Base-by-base conservation (phyloP, 2,113 vertebrate species). In the Anthoscopus minutus region DNA sequence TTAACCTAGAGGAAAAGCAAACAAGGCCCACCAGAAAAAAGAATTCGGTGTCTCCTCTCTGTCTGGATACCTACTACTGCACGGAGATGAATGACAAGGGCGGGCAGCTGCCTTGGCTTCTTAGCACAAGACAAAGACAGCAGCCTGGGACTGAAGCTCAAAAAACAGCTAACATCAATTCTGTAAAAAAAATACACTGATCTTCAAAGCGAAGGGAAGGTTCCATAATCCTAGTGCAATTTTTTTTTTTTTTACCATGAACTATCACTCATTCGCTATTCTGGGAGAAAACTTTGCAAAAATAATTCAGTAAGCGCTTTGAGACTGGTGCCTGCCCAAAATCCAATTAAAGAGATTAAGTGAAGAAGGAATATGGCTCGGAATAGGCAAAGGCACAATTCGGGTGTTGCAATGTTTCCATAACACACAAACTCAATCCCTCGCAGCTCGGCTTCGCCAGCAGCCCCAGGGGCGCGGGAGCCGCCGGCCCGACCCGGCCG, bases 61-160 rank as follows among this genome's bases (percentile, higher is more conserved):
- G 30, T 47, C 56, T 19, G 48, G 23, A 77, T 42, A 62, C 21
- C 15, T 35, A 21, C 9, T 60, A 3, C 31, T 24, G 14, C 5
- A 30, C 0, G 1, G 56, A 64, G 42, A 51, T 0, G 0, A 19
- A 42, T 6, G 20, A 28, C 31, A 30, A 67, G 31, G 1, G 5
- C 20, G 25, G 50, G 21, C 14, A 20, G n/a, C 37, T 70, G 47
- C 28, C 5, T 0, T 3, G 13, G 62, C 31, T 48, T 40, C 38
- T 6, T 13, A 45, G 47, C 6, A 4, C n/a, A 45, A 48, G 18
- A n/a, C 22, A 2, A 65, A 35, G 45, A 37, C 53, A 44, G 62
- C 33, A 62, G 30, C 35, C 27, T 11, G 37, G 20, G 17, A 18
- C 7, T 5, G 24, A 27, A 62, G 57, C 37, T 86, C n/a, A 57